Conservation (phyloP, 2,888 invertebrate species). For the Tetrapedia diversipes region DNA sequence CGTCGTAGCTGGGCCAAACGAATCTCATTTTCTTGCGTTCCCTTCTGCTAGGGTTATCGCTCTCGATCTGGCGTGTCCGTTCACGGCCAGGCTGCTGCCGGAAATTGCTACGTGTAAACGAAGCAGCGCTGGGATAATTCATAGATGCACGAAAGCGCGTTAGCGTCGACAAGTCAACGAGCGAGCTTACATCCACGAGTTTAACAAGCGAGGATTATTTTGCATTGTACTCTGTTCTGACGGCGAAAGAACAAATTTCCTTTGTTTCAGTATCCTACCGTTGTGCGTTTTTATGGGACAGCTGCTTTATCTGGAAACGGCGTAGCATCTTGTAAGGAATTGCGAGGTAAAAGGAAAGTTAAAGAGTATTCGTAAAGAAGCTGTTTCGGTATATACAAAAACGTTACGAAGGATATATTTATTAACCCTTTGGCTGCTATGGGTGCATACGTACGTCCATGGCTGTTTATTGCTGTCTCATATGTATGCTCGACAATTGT, state of each 20-base stretch:
- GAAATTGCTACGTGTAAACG: not conserved
- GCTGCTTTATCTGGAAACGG: not conserved
- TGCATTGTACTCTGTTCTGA: too few relatives aligned
- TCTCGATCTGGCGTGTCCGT: not conserved
- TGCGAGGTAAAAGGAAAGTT: too few relatives aligned
- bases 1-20: slow-evolving; percentile 18
- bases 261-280: not conserved
- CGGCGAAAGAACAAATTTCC: slow-evolving; percentile 2
- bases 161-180: not conserved
- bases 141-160: not conserved
- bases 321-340: too few relatives aligned
- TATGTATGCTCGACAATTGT: too few relatives aligned
- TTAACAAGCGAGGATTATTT: not conserved
- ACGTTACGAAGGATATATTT: too few relatives aligned
- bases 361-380: too few relatives aligned
- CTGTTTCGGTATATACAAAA: too few relatives aligned
- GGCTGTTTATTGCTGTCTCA: too few relatives aligned
- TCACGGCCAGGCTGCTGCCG: not conserved
- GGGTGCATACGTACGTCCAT: too few relatives aligned
- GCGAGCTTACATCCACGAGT: not conserved
- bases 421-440: too few relatives aligned
- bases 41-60: slow-evolving; percentile 13
- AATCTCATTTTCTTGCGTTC: slow-evolving; percentile 27
- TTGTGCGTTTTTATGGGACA: not conserved
- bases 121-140: slow-evolving; percentile 9